phyloP scores from a whole-genome alignment of 2,797 vertebrate species.

The Danio albolineatus region DNA sequence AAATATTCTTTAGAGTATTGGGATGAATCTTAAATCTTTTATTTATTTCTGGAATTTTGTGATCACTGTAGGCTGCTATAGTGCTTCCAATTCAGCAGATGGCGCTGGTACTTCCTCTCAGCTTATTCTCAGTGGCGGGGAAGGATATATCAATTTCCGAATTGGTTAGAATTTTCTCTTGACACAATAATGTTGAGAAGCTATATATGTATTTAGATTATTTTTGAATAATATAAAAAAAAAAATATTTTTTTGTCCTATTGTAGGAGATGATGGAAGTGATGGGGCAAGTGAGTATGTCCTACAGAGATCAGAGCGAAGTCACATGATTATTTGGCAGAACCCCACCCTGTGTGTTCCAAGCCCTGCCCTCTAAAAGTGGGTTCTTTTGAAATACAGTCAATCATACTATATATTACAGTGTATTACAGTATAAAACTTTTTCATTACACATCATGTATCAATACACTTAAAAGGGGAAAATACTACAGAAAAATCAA shows the following conservation, averaged over 20 bases:
- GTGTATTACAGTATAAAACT: not conserved
- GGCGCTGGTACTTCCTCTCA: conserved; percentile 70
- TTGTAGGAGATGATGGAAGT: conserved; percentile 81
- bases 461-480: not conserved
- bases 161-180: conserved; percentile 77
- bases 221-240: not conserved
- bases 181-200: not conserved
- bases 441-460: not conserved
- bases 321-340: conserved; percentile 89
- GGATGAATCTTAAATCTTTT: not conserved
- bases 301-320: conserved; percentile 82
- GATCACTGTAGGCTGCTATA: conserved; percentile 74
- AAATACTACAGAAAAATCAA: not conserved
- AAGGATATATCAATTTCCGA: conserved; percentile 87
- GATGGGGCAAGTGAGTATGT: conserved; percentile 72
- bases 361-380: conserved; percentile 74
- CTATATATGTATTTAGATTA: too few species aligned
- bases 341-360: conserved; percentile 68
- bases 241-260: conserved; percentile 10
- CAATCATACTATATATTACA: not conserved
- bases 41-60: not conserved
- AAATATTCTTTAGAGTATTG: not conserved
- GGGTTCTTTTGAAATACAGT: not conserved
- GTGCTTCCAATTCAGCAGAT: conserved; percentile 62
- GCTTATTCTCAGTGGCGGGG: conserved; percentile 86